Evolutionary conservation across 2,888 invertebrate species (phyloP), one percentile per base, ranked within the genome.

Genomic region (Junonia oenone): DNA sequence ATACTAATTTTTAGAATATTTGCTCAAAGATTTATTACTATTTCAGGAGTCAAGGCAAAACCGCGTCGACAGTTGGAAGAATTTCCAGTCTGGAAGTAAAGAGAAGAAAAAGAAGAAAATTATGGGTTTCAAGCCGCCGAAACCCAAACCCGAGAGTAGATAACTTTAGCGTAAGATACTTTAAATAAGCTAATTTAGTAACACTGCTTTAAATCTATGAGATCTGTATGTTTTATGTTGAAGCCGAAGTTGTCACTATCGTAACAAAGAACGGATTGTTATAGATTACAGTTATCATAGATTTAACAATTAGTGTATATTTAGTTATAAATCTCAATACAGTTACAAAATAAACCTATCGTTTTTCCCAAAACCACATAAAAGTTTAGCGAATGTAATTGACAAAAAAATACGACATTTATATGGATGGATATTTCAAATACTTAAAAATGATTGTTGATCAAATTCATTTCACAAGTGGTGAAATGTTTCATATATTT

Each of bases 91-190:
- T 0, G 91, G 86, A 37, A 88, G 90, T 0, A 95, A 95, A 76
- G 92, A 93, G 64, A 96, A 96, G 78, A 94, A 96, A 72, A 93
- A 88, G 73, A 88, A 88, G 83, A 96, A 96, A 78, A 92, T 95
- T 66, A 95, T 95, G 82, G 92, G 93, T 26, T 97, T 98, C 89
- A 95, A 95, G 78, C 98, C 98, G 0, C 98, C 98, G 0, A 97
- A 97, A 84, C 96, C 97, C 59, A 98, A 98, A 83, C 97, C 97
- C 0, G 98, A 98, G 85, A 94, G 96, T 50, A 95, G 97, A 94
- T 97, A 94, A 93, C 78, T 54, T 51, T 58, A 19, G 61, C 15
- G 53, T 40, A 56, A 45, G 65, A 64, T 31, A 22, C 40, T n/a
- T 33, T 49, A 31, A 51, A 31, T 9, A 43, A 40, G 11, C 6